phyloP scores from a whole-genome alignment of 53 echinoderm and acorn worm genomes.

The Arbacia lixula region DNA sequence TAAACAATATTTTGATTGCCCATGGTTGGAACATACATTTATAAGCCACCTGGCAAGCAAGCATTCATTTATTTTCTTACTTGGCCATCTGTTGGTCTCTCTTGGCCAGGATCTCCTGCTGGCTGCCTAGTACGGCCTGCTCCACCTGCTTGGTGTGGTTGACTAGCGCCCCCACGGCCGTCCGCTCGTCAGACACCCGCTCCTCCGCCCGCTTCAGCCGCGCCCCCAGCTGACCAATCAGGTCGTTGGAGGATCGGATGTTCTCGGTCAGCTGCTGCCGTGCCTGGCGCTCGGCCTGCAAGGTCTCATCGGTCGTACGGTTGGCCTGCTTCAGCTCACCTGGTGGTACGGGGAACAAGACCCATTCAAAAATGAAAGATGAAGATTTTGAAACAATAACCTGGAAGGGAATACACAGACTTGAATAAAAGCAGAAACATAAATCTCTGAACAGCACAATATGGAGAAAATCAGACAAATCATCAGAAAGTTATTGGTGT shows the following conservation, averaged over 20 bases:
- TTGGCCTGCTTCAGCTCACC: constrained; percentile 93
- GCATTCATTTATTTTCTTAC: constrained; percentile 69
- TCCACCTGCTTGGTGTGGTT: constrained; percentile 99
- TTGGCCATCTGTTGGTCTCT: constrained; percentile 89
- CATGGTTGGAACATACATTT: too few relatives aligned
- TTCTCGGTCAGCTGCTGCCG: constrained; percentile 90
- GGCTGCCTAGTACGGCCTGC: constrained; percentile 95
- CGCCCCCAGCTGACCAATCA: constrained; percentile 97
- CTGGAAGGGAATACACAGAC: too few relatives aligned
- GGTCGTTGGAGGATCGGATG: constrained; percentile 94
- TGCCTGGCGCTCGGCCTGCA: constrained; percentile 76
- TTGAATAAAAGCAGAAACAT: too few relatives aligned
- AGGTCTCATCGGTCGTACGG: constrained; percentile 74
- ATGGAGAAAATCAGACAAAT: too few relatives aligned
- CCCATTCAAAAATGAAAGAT: too few relatives aligned
- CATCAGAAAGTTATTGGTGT: too few relatives aligned
- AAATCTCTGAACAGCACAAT: too few relatives aligned
- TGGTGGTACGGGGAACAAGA: too few relatives aligned
- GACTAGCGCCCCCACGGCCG: constrained; percentile 93
- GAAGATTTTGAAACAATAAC: too few relatives aligned
- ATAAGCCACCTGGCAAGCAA: too few relatives aligned
- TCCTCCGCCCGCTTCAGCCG: constrained; percentile 95
- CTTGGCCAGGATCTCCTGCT: constrained; percentile 88
- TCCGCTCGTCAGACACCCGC: constrained; percentile 88
- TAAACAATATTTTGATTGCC: too few relatives aligned